Percentiles rank a stretch among this genome's conserved stretches.
Conservation (phyloP, 2,888 invertebrate species). For the Tanytarsus gracilentus region DNA sequence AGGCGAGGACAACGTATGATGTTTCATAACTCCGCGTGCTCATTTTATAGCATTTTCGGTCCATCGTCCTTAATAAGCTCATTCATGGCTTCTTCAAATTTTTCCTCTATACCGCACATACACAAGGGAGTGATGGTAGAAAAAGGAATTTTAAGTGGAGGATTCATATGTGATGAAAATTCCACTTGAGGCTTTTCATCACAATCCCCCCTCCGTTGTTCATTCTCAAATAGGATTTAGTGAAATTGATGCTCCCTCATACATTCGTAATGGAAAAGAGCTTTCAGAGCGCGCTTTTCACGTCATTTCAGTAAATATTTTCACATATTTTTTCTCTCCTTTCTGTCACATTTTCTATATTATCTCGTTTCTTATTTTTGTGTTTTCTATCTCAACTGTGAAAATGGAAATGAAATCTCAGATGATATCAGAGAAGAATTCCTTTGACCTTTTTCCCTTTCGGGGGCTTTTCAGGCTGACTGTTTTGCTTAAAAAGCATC, state of each 20-base stretch:
- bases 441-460: conserved; percentile 8
- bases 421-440: conserved; percentile 10
- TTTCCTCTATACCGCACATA: too few species aligned
- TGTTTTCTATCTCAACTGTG: too few species aligned
- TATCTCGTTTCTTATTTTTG: too few species aligned
- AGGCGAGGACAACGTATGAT: too few species aligned
- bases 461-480: too few species aligned
- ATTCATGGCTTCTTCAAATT: too few species aligned
- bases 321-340: too few species aligned
- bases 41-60: too few species aligned
- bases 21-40: too few species aligned
- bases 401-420: conserved; percentile 8
- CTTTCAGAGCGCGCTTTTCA: background rate
- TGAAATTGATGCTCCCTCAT: background rate
- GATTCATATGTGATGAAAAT: conserved; percentile 10
- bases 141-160: background rate
- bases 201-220: conserved; percentile 1
- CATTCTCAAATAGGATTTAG: conserved; percentile 6
- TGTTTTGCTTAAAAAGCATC: too few species aligned
- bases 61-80: too few species aligned
- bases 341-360: too few species aligned
- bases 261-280: background rate
- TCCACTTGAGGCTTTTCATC: conserved; percentile 1
- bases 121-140: background rate
- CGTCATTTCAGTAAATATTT: background rate